Conservation (phyloP, 2,113 vertebrate species). For the Rhinogobius similis region DNA sequence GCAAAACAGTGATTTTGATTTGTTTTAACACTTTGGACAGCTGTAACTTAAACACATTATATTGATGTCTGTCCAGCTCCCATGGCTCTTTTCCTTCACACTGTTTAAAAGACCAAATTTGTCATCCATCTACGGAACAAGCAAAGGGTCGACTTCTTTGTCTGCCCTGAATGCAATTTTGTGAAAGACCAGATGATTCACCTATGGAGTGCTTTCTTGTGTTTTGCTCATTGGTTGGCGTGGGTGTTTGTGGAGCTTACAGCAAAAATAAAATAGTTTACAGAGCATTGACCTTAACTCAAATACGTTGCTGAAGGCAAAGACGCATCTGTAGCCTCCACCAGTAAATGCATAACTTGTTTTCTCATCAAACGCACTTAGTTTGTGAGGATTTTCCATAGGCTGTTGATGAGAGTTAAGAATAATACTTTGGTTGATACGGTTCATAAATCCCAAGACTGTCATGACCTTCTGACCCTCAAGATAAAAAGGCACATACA, state of each 20-base stretch:
- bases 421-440: background rate
- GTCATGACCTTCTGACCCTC: too few species aligned
- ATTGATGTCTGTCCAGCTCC: background rate
- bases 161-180: constrained; percentile 2
- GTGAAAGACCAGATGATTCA: background rate
- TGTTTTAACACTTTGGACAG: background rate
- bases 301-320: constrained; percentile 21
- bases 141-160: background rate
- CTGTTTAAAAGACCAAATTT: background rate
- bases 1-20: background rate
- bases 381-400: background rate
- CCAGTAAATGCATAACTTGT: background rate
- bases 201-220: background rate
- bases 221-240: background rate
- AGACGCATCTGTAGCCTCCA: constrained; percentile 18
- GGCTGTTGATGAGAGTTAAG: background rate
- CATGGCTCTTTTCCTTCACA: background rate
- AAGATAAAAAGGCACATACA: background rate
- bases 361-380: constrained; percentile 9
- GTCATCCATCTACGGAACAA: background rate
- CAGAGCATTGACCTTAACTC: constrained; percentile 36
- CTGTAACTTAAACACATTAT: background rate
- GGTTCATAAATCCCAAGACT: background rate
- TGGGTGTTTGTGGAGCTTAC: constrained; percentile 8
- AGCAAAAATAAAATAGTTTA: constrained; percentile 22